Conservation (phyloP, 1,140 invertebrate genomes). For the Drosophila nasuta region DNA sequence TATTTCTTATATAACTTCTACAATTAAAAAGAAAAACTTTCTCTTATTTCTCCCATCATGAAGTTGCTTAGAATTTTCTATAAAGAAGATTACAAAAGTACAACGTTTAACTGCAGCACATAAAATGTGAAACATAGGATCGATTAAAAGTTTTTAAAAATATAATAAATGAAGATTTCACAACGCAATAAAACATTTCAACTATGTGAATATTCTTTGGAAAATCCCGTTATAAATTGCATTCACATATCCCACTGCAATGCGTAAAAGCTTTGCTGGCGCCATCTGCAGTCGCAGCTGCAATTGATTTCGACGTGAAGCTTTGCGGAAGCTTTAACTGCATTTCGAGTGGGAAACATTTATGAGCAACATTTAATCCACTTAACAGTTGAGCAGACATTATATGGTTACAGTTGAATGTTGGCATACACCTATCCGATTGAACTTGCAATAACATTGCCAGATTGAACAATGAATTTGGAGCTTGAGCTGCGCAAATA, state of each 20-base stretch:
- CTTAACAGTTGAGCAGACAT: conserved; percentile 14
- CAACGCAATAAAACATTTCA: not conserved
- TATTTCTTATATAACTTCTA: no score
- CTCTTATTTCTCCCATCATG: no score
- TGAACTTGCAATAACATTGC: conserved; percentile 1
- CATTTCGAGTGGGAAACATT: conserved; percentile 15
- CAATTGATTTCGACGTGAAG: not conserved
- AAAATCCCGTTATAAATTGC: not conserved
- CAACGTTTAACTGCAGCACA: no score
- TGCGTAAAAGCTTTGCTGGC: conserved; percentile 8
- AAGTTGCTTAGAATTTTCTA: no score
- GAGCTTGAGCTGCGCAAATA: not conserved
- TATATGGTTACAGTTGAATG: not conserved
- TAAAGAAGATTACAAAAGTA: no score
- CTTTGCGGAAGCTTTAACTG: not conserved
- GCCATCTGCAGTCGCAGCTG: conserved; percentile 17
- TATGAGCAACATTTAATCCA: conserved; percentile 3
- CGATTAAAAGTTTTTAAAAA: no score
- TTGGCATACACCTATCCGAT: not conserved
- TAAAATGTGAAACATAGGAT: no score
- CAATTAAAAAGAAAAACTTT: no score
- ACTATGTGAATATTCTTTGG: not conserved
- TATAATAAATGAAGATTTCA: not conserved
- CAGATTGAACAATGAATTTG: not conserved
- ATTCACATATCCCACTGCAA: not conserved